Conservation (phyloP, 1,140 invertebrate genomes). For the Scylla paramamosain region DNA sequence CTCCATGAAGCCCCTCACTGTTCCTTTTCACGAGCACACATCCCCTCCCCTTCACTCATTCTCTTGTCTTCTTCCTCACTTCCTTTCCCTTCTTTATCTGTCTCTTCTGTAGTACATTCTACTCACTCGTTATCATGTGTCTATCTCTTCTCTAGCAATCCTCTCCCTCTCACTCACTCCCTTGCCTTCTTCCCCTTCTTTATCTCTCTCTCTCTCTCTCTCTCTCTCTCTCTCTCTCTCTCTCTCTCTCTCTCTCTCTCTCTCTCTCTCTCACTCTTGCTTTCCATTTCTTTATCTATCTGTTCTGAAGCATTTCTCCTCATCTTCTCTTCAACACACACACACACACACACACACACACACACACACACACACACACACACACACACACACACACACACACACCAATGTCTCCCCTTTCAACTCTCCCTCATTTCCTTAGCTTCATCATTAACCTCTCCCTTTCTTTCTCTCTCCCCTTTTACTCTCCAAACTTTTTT, state of each 20-base stretch:
- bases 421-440: not conserved
- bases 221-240: not conserved
- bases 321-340: not conserved
- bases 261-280: not conserved
- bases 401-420: not conserved
- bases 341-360: not conserved
- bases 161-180: not conserved
- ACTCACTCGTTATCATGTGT: not conserved
- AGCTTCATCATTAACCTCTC: not conserved
- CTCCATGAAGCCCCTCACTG: not conserved
- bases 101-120: not conserved
- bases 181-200: not conserved
- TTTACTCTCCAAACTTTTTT: not conserved
- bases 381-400: not conserved
- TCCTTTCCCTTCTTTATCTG: not conserved
- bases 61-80: not conserved
- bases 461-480: too few species aligned
- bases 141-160: too few species aligned
- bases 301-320: too few species aligned
- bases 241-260: not conserved
- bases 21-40: too few species aligned
- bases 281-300: not conserved
- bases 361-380: not conserved
- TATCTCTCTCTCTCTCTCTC: not conserved
- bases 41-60: not conserved